A percentile compares a stretch with the other conserved stretches of the same genome.
Conservation (phyloP, 2,888 invertebrate species). For the Formica aserva region DNA sequence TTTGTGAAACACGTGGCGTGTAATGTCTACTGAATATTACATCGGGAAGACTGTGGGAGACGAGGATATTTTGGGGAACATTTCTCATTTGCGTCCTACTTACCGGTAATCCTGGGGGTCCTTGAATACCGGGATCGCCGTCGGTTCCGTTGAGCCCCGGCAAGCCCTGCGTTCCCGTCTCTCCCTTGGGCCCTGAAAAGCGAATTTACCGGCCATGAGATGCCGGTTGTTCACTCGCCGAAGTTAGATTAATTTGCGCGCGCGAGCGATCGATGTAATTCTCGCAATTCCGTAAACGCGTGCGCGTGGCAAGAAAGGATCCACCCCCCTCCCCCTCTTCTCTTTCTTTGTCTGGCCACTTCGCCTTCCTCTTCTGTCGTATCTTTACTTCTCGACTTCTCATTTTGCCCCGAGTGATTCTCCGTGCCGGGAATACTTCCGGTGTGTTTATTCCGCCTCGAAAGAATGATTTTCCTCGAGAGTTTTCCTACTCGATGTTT, state of each 20-base stretch:
- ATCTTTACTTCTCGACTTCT: slow-evolving; percentile 29
- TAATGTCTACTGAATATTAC: slow-evolving; percentile 42
- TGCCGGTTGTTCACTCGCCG: neutral
- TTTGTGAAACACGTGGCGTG: slow-evolving; percentile 29
- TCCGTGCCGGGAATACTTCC: slow-evolving; percentile 49
- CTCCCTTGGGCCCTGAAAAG: slow-evolving; percentile 90
- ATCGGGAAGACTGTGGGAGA: neutral
- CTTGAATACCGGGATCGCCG: slow-evolving; percentile 94
- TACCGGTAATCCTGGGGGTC: slow-evolving; percentile 94
- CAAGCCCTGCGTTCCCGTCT: slow-evolving; percentile 91
- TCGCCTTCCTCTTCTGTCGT: slow-evolving; percentile 31
- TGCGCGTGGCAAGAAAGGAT: slow-evolving; percentile 8
- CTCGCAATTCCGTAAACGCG: slow-evolving; percentile 38
- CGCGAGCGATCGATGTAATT: slow-evolving; percentile 34
- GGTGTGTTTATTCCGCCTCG: slow-evolving; percentile 32
- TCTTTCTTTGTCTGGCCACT: neutral
- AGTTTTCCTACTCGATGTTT: slow-evolving; percentile 11
- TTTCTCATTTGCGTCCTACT: slow-evolving; percentile 78
- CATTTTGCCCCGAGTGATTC: slow-evolving; percentile 38
- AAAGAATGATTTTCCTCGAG: slow-evolving; percentile 13
- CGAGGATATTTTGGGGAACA: slow-evolving; percentile 21
- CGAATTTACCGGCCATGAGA: slow-evolving; percentile 51
- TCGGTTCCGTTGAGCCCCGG: slow-evolving; percentile 91
- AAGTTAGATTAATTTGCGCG: slow-evolving; percentile 51
- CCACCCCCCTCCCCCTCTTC: neutral